phyloP scores from a whole-genome alignment of 2,888 invertebrate genomes.

The Archaeoteleia sp. region DNA sequence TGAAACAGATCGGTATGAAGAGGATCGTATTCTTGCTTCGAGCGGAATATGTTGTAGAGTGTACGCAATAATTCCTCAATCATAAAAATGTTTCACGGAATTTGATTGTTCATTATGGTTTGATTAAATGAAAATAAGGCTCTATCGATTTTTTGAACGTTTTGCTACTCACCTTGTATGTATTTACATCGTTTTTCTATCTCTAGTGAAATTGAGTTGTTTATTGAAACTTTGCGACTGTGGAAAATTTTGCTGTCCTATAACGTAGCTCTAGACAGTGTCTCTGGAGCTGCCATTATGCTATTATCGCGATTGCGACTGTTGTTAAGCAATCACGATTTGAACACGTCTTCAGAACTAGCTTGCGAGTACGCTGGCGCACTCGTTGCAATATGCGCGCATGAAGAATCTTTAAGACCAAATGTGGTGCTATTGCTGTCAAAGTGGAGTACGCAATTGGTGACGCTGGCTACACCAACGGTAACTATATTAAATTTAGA shows the following conservation, averaged over 20 bases:
- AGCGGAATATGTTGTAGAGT: too few species aligned
- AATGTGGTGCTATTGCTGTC: conserved; percentile 60
- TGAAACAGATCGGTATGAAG: too few species aligned
- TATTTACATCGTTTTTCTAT: too few species aligned
- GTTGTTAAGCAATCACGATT: conserved; percentile 64
- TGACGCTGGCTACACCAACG: conserved; percentile 54
- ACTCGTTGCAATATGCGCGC: conserved; percentile 61
- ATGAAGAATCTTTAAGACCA: conserved; percentile 56
- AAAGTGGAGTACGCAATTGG: conserved; percentile 70
- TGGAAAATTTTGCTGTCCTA: conserved; percentile 66
- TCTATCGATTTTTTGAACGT: too few species aligned
- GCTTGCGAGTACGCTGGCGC: conserved; percentile 69
- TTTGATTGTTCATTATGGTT: too few species aligned
- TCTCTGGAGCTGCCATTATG: conserved; percentile 61
- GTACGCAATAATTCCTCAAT: too few species aligned
- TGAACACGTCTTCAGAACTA: conserved; percentile 64
- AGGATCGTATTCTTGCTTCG: too few species aligned
- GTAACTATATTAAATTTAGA: conserved; percentile 54
- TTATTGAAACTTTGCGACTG: conserved; percentile 68
- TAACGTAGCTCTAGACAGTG: conserved; percentile 63
- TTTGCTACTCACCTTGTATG: too few species aligned
- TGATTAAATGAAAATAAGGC: too few species aligned
- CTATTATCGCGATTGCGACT: conserved; percentile 65
- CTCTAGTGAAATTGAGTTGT: conserved; percentile 56
- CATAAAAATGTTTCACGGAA: too few species aligned